Conservation (phyloP, 2,113 vertebrate genomes). For the Heterotilapia buettikoferi region DNA sequence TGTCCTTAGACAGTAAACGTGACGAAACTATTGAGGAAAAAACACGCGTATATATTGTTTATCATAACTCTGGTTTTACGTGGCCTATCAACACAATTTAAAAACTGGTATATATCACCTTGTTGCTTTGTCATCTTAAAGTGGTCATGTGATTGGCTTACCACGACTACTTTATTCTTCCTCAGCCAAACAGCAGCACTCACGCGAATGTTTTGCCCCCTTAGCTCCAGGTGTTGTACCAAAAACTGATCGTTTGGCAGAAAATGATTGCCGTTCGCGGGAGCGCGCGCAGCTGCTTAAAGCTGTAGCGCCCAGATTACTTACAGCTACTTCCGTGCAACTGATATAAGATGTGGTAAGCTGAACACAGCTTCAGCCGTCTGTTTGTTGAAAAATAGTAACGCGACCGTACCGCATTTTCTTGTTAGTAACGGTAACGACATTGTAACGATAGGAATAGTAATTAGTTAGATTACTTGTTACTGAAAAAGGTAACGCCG, state of each 20-base stretch:
- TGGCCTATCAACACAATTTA: not conserved
- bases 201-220: not conserved
- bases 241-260: not conserved
- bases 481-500: too few species aligned
- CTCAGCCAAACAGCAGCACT: not conserved
- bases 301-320: rapidly evolving
- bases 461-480: too few species aligned
- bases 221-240: not conserved
- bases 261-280: rapidly evolving
- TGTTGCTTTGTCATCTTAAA: not conserved
- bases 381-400: not conserved
- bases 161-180: rapidly evolving
- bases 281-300: rapidly evolving
- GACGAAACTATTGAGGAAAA: not conserved
- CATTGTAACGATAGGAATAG: not conserved
- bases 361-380: not conserved
- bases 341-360: not conserved
- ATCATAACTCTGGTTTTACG: not conserved
- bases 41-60: rapidly evolving
- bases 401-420: not conserved
- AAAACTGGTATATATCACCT: not conserved
- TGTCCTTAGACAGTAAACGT: rapidly evolving
- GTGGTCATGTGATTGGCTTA: not conserved
- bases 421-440: not conserved
- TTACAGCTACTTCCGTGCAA: not conserved